Evolutionary conservation across 2,113 vertebrate genomes (phyloP).

Genomic region (Sisor rabdophorus): DNA sequence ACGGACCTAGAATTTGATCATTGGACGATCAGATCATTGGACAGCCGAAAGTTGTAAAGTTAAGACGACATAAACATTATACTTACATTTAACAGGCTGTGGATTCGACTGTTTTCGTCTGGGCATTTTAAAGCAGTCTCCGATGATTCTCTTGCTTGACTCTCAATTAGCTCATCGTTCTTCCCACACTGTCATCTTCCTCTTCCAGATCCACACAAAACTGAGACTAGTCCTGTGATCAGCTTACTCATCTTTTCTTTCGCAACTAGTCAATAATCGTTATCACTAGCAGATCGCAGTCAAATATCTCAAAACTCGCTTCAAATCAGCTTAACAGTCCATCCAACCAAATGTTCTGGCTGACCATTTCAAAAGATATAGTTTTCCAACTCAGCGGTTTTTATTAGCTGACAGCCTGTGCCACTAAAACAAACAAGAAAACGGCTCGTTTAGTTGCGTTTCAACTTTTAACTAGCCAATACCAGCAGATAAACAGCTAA

Average conservation of each 20-base stretch:
- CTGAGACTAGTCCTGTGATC: slow-evolving; percentile 39
- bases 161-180: slow-evolving; percentile 44
- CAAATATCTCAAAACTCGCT: neutral
- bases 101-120: slow-evolving; percentile 90
- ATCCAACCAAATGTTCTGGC: neutral
- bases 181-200: slow-evolving; percentile 52
- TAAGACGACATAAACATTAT: neutral
- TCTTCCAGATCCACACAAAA: slow-evolving; percentile 52
- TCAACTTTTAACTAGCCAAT: neutral
- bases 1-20: too few species aligned
- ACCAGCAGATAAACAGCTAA: neutral
- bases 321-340: neutral
- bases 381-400: neutral
- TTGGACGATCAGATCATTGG: neutral
- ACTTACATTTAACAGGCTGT: slow-evolving; percentile 87
- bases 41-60: neutral
- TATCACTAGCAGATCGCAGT: neutral
- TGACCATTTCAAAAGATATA: neutral
- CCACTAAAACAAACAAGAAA: neutral
- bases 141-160: slow-evolving; percentile 53
- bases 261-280: neutral
- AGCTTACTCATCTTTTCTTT: slow-evolving; percentile 28
- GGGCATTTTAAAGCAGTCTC: slow-evolving; percentile 77
- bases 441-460: neutral
- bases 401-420: neutral